These are phyloP conservation scores for Takifugu rubripes DNA, from an alignment of 2,797 vertebrate species.

Conservation along the genomic window DNA sequence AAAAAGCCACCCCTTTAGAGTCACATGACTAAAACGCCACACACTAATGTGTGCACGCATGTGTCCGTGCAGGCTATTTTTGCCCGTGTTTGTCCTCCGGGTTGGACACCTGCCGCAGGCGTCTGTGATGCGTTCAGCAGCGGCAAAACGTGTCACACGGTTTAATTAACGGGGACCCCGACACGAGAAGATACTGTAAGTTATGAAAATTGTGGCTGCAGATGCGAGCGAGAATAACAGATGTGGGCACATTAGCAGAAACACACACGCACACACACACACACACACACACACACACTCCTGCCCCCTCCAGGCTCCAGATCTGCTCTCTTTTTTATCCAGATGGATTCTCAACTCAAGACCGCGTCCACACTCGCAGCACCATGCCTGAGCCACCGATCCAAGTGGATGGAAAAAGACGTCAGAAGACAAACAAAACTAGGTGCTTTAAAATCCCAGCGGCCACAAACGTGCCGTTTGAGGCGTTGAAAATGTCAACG, in stretches of 20 bases:
- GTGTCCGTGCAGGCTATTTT: slow-evolving; percentile 45
- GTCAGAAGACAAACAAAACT: slow-evolving; percentile 21
- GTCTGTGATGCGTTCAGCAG: slow-evolving; percentile 24
- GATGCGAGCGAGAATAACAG: slow-evolving; percentile 28
- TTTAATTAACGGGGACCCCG: neutral
- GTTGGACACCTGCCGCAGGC: slow-evolving; percentile 38
- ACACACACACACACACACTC: slow-evolving; percentile 4
- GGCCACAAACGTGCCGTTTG: slow-evolving; percentile 25
- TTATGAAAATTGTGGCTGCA: neutral
- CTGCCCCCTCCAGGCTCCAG: slow-evolving; percentile 33
- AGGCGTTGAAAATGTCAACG: slow-evolving; percentile 21
- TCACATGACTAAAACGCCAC: too few species aligned
- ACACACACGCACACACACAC: slow-evolving; percentile 10
- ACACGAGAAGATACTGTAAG: neutral
- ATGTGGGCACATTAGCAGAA: slow-evolving; percentile 42
- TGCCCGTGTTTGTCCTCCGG: slow-evolving; percentile 27
- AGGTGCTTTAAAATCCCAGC: slow-evolving; percentile 57
- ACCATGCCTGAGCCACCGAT: slow-evolving; percentile 57
- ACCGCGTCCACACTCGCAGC: slow-evolving; percentile 33
- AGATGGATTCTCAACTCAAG: slow-evolving; percentile 61
- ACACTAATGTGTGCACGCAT: slow-evolving; percentile 2
- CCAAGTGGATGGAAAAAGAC: slow-evolving; percentile 8
- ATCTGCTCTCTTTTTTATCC: slow-evolving; percentile 29
- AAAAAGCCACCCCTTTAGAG: too few species aligned
- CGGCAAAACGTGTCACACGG: slow-evolving; percentile 16